Evolutionary conservation across 1,140 invertebrate genomes (phyloP).

Genomic region (Drosophila guanche): DNA sequence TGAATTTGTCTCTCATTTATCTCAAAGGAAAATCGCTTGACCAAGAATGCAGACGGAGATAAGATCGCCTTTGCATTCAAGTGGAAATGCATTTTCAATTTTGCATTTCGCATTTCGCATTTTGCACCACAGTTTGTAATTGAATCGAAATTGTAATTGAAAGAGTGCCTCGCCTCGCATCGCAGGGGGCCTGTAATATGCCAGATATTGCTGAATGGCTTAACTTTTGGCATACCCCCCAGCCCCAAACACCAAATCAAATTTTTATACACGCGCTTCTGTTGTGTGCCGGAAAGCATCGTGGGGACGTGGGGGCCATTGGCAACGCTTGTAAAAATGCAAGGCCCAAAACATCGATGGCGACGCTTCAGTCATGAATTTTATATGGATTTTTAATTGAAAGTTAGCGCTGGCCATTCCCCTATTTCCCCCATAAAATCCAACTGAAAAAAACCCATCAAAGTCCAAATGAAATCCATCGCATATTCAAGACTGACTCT

Average conservation of each 20-base stretch:
- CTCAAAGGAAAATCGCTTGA: neutral
- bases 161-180: conserved; percentile 16
- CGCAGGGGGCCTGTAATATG: neutral
- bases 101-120: conserved; percentile 7
- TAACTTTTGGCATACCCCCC: conserved; percentile 3
- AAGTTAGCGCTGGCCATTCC: neutral
- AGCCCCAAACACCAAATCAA: conserved; percentile 12
- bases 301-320: neutral
- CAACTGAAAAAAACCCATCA: neutral
- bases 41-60: conserved; percentile 22
- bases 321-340: conserved; percentile 31
- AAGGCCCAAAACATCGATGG: conserved; percentile 12
- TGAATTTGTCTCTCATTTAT: conserved; percentile 15
- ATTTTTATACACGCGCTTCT: conserved; percentile 19
- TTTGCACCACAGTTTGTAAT: conserved; percentile 23
- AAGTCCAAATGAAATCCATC: too few species aligned
- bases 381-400: conserved; percentile 67
- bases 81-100: conserved; percentile 45
- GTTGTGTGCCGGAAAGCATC: too few species aligned
- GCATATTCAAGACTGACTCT: too few species aligned
- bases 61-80: conserved; percentile 43
- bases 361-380: conserved; percentile 25
- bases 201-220: conserved; percentile 11
- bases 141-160: conserved; percentile 36
- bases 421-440: neutral